phyloP scores from a whole-genome alignment of 2,113 vertebrate genomes.

The Coreoperca whiteheadi region DNA sequence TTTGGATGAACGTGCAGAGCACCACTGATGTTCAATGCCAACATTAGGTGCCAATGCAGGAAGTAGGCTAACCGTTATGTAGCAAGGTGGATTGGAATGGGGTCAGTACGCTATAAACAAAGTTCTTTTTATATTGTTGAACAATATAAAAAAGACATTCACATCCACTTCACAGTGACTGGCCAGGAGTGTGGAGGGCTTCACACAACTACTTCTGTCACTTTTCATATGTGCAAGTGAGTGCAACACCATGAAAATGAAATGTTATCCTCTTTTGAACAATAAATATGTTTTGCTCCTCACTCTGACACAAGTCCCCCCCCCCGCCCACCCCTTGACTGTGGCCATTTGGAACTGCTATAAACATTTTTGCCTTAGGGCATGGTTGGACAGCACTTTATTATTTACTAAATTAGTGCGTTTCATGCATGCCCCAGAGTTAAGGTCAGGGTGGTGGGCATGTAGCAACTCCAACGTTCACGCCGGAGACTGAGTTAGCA shows the following conservation, averaged over 20 bases:
- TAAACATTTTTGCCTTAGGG: not conserved
- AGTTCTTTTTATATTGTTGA: not conserved
- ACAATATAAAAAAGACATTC: conserved; percentile 1
- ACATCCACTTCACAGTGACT: not conserved
- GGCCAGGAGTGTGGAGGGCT: not conserved
- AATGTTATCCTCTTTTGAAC: not conserved
- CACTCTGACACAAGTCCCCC: not conserved
- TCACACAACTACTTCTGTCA: not conserved
- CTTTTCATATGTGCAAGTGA: not conserved
- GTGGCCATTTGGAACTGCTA: not conserved
- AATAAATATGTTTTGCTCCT: not conserved
- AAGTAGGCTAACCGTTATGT: not conserved
- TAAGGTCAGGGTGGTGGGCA: conserved; percentile 6
- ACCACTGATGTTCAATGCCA: not conserved
- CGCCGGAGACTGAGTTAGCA: not conserved
- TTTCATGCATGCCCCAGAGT: not conserved
- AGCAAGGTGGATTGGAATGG: not conserved
- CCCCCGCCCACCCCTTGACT: not conserved
- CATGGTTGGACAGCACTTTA: not conserved
- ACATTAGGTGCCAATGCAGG: not conserved
- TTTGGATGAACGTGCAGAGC: not conserved
- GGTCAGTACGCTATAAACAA: not conserved
- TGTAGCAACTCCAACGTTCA: not conserved
- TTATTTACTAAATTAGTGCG: not conserved
- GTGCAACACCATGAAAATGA: not conserved